A percentile compares a stretch with the other conserved stretches of the same genome.
These are phyloP conservation scores for Cyclophora punctaria DNA, from an alignment of 2,888 invertebrate genomes.

Conservation along the genomic window DNA sequence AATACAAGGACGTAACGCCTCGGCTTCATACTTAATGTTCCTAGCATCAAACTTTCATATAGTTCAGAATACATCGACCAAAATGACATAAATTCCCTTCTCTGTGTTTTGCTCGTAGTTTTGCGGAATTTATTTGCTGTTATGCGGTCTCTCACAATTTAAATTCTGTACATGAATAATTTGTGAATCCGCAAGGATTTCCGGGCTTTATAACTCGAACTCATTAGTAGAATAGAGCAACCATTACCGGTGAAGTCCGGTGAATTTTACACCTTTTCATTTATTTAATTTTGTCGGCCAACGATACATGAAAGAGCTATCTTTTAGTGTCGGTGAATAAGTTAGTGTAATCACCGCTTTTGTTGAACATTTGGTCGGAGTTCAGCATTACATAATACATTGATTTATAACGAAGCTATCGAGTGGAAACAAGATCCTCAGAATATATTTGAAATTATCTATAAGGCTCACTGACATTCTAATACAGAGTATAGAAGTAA, in stretches of 20 bases:
- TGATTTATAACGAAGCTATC: too few species aligned
- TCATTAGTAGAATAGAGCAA: not conserved
- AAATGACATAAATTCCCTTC: conserved; percentile 25
- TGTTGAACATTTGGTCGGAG: not conserved
- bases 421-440: too few species aligned
- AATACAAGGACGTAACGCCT: too few species aligned
- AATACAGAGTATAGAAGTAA: too few species aligned
- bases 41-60: conserved; percentile 25
- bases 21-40: conserved; percentile 8
- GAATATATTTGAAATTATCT: too few species aligned
- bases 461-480: too few species aligned
- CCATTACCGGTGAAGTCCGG: not conserved
- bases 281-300: not conserved
- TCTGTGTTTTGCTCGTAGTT: conserved; percentile 18
- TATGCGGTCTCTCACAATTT: conserved; percentile 6
- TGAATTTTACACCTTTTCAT: not conserved
- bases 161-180: conserved; percentile 8
- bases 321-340: too few species aligned
- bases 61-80: conserved; percentile 23
- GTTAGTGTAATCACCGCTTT: not conserved
- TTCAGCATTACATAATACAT: too few species aligned
- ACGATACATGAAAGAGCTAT: too few species aligned
- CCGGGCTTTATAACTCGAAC: not conserved
- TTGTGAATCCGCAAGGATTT: not conserved
- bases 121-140: conserved; percentile 8